These are phyloP conservation scores for Nymphalis c-album DNA, from an alignment of 2,888 invertebrate genomes.

Conservation along the genomic window DNA sequence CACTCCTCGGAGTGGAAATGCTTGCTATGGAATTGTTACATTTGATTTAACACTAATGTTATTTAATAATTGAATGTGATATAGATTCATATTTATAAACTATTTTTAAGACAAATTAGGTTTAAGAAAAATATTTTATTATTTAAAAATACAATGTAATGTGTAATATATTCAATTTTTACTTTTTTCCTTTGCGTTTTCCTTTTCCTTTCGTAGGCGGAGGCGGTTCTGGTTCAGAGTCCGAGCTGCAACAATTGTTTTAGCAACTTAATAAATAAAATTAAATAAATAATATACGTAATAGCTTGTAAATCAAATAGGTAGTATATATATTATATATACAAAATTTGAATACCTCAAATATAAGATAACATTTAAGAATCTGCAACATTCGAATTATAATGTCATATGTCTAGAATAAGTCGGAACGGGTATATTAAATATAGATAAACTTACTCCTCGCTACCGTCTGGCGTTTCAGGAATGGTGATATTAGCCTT, in stretches of 20 bases:
- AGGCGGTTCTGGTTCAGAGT: constrained; percentile 56
- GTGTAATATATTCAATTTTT: constrained; percentile 12
- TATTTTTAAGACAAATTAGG: not conserved
- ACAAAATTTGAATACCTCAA: too few relatives aligned
- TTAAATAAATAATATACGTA: too few relatives aligned
- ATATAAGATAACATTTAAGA: too few relatives aligned
- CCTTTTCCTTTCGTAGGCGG: constrained; percentile 53
- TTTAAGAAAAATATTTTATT: constrained; percentile 5
- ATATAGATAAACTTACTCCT: constrained; percentile 56
- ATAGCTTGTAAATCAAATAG: too few relatives aligned
- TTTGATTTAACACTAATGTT: not conserved
- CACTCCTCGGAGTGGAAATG: too few relatives aligned
- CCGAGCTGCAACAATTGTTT: constrained; percentile 54
- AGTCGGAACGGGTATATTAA: too few relatives aligned
- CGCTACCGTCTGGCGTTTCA: constrained; percentile 72
- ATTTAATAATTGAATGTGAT: not conserved
- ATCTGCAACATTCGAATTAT: too few relatives aligned
- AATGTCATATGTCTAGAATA: too few relatives aligned
- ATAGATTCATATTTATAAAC: not conserved
- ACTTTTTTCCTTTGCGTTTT: constrained; percentile 58
- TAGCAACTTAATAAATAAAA: not conserved
- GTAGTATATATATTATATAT: too few relatives aligned
- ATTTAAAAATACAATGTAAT: constrained; percentile 1
- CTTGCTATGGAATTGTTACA: not conserved
- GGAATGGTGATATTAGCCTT: constrained; percentile 70